Base-by-base conservation (phyloP, 1,140 invertebrate genomes). In the Pogonognathellus flavescens region DNA sequence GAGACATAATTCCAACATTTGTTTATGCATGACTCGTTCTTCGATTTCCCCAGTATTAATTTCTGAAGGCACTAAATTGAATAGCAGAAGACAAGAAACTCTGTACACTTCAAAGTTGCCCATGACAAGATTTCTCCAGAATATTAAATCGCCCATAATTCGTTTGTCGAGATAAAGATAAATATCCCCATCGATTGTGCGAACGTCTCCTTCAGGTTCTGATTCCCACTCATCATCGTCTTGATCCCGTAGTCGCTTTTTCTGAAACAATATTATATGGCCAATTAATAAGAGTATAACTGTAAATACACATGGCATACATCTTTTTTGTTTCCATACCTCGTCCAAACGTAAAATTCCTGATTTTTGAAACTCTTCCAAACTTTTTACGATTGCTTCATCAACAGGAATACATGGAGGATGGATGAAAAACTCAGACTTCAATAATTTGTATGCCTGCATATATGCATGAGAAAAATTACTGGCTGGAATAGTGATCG, bases 161-260 rank as follows among this genome's bases (percentile, higher is more conserved):
- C 49, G 5, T 8, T 49, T 25, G 41, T 50, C 49, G 16, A 76
- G 13, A 50, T 11, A 41, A 20, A 76, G 2, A 5, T 41, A 0
- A 49, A 76, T 49, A 0, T 76, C 70, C 11, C 49, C 70, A 50
- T 50, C n/a, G 16, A n/a, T 49, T n/a, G n/a, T 18, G 2, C 49
- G 41, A 50, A 76, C 31, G 49, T 9, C 41, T 70, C 11, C 22
- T 25, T 10, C 41, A 50, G 31, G 13, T 14, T 76, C 70, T 9
- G 70, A 76, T n/a, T 76, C 70, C 70, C 70, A 76, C 0, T 76
- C 70, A 14, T 76, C 70, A 3, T 76, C 70, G 70, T 18, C 7
- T 25, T 13, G 22, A 16, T 76, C 41, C 16, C 16, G 18, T 4
- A 14, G 6, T 50, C 14, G 31, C 41, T 18, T 76, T 76, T 76